Conservation (phyloP, 2,797 vertebrate genomes). For the Kryptopterus vitreolus region DNA sequence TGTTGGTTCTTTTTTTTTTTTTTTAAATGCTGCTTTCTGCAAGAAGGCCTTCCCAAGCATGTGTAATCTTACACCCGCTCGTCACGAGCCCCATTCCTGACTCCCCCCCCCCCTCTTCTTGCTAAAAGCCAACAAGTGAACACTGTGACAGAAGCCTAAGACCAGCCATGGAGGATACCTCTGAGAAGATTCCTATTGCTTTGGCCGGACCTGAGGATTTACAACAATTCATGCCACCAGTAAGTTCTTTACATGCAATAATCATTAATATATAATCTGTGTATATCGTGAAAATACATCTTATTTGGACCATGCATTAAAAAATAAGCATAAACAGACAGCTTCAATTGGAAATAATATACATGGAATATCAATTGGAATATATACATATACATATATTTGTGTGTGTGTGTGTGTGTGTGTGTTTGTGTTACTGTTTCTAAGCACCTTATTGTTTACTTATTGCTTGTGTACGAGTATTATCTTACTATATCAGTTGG, state of each 20-base stretch:
- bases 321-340: too few species aligned
- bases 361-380: too few species aligned
- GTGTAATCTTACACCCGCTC: constrained; percentile 5
- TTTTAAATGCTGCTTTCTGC: background rate
- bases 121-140: constrained; percentile 35
- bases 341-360: too few species aligned
- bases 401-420: too few species aligned
- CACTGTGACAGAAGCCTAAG: constrained; percentile 40
- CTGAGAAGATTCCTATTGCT: constrained; percentile 87
- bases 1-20: background rate
- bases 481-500: too few species aligned
- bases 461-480: too few species aligned
- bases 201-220: constrained; percentile 82
- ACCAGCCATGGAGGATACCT: constrained; percentile 77
- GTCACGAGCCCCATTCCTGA: constrained; percentile 2
- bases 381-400: too few species aligned
- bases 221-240: constrained; percentile 84
- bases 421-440: too few species aligned
- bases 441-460: too few species aligned
- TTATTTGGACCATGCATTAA: too few species aligned
- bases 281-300: too few species aligned
- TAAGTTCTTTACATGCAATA: constrained; percentile 69
- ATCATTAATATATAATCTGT: background rate
- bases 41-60: constrained; percentile 19
- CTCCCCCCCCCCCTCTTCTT: background rate